Evolutionary conservation across 1,140 invertebrate species (phyloP), one percentile per base, ranked within the genome.

Genomic region (Diprion similis): DNA sequence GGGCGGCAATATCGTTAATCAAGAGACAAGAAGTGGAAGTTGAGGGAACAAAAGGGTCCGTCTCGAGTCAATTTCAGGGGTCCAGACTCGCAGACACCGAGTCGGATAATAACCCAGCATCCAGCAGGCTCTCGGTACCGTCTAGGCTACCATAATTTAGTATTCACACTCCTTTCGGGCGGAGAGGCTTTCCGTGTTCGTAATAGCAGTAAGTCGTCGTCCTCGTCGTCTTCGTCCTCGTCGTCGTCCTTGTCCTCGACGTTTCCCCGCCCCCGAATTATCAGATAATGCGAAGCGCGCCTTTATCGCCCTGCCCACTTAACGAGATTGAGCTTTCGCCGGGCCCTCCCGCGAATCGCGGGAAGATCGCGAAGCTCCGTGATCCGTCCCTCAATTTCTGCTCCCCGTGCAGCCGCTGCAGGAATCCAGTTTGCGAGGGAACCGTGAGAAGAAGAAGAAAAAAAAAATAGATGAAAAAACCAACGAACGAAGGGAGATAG

Each of bases 271-370:
- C 24, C 51, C n/a, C 51, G 51, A 59, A 59, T 59, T 59, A 59
- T 59, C 51, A 59, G 51, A 59, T 59, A 59, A 59, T 59, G 51
- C 51, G 51, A 59, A 59, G 3, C 51, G 11, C 51, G 6, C 51
- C 51, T 59, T 59, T 59, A 59, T 59, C 51, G 51, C 51, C n/a
- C 51, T 59, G 51, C 51, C 51, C 51, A 59, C 51, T 59, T 59
- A 59, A 59, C 51, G 51, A 59, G 51, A 59, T 59, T 59, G 51
- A 59, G 51, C 51, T 15, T 13, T 13, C 51, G 51, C 24, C 24
- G 24, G 24, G 24, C 24, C 24, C 24, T n/a, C n/a, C 24, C 24
- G 24, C 24, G 24, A 37, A 37, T 37, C 24, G 24, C 24, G 24
- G 24, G 24, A 37, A 37, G 24, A 37, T 37, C 24, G 24, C 24